These are phyloP conservation scores for Eidolon helvum DNA, from an alignment of 2,113 vertebrate species.

Conservation along the genomic window DNA sequence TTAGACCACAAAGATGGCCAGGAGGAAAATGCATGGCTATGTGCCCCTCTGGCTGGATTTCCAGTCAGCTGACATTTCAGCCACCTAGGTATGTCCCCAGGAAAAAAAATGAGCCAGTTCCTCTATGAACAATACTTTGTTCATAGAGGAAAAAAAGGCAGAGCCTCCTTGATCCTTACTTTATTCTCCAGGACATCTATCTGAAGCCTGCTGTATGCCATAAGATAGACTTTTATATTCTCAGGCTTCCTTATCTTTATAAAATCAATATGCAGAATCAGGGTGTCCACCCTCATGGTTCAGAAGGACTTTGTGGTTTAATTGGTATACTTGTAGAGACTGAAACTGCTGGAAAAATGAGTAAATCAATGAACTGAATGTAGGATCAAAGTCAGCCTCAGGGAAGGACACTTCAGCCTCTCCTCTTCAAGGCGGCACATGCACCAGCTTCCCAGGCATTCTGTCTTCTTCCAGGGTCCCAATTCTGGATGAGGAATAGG, in stretches of 20 bases:
- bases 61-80: neutral
- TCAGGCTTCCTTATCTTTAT: neutral
- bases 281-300: neutral
- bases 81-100: neutral
- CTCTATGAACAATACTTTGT: neutral
- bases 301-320: neutral
- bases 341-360: neutral
- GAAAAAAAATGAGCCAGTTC: neutral
- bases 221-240: neutral
- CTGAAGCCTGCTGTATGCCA: neutral
- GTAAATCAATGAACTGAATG: neutral
- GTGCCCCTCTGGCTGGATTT: neutral
- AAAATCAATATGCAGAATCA: neutral
- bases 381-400: neutral
- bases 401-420: neutral
- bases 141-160: neutral
- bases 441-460: neutral
- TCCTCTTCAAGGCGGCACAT: fast-evolving
- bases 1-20: neutral
- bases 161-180: neutral
- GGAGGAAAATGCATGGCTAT: neutral
- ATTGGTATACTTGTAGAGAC: neutral
- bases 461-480: neutral
- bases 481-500: neutral
- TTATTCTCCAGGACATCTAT: neutral